Percentiles rank a stretch among this genome's conserved stretches.
phyloP scores from a whole-genome alignment of 2,888 invertebrate genomes.

The Drosophila meridionalis region DNA sequence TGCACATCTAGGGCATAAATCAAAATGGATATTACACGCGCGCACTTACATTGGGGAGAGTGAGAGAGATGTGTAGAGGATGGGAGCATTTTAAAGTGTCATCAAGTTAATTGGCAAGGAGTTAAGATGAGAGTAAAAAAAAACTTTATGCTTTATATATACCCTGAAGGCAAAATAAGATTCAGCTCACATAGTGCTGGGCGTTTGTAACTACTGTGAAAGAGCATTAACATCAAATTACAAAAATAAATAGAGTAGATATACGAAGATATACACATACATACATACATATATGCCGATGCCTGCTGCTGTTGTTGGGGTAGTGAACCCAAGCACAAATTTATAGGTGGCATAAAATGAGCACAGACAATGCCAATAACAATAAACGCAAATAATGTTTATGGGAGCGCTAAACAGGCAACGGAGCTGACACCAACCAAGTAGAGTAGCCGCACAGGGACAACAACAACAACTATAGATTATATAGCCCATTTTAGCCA shows the following conservation, averaged over 20 bases:
- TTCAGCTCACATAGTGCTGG: conserved; percentile 9
- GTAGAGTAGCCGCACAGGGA: conserved; percentile 6
- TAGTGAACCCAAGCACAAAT: conserved; percentile 45
- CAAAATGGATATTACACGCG: conserved; percentile 38
- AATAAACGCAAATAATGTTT: conserved; percentile 81
- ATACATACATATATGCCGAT: not conserved
- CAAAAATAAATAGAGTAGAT: conserved; percentile 65
- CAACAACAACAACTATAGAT: conserved; percentile 56
- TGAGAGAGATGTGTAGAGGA: not conserved
- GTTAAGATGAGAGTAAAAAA: conserved; percentile 32
- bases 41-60: not conserved
- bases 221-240: conserved; percentile 75
- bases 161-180: conserved; percentile 19
- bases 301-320: conserved; percentile 1
- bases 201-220: conserved; percentile 25
- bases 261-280: conserved; percentile 1
- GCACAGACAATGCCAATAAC: conserved; percentile 80
- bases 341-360: conserved; percentile 75
- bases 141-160: conserved; percentile 25
- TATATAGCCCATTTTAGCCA: conserved; percentile 59
- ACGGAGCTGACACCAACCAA: conserved; percentile 27
- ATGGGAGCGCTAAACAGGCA: conserved; percentile 70
- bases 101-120: conserved; percentile 61
- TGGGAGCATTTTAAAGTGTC: conserved; percentile 54
- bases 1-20: conserved; percentile 47